A percentile compares a stretch with the other conserved stretches of the same genome.
phyloP scores from a whole-genome alignment of 2,797 vertebrate genomes.

The Sandelia bainsii region DNA sequence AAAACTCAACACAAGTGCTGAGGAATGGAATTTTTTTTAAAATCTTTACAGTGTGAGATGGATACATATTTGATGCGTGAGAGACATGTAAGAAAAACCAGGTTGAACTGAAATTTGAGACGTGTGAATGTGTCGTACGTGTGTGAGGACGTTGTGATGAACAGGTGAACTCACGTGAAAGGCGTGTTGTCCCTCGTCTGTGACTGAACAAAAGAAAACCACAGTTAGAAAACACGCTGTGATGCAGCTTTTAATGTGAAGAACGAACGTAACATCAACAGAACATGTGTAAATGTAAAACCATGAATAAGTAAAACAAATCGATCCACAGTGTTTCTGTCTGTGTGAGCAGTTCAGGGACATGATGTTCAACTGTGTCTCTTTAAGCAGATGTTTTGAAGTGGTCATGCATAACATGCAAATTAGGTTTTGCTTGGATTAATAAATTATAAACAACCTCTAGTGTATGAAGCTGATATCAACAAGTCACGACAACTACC shows the following conservation, averaged over 20 bases:
- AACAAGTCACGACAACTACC: not conserved
- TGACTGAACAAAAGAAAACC: slow-evolving; percentile 74
- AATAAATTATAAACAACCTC: not conserved
- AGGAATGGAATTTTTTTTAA: too few relatives aligned
- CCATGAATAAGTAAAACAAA: too few relatives aligned
- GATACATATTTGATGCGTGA: too few relatives aligned
- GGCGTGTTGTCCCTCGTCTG: slow-evolving; percentile 91
- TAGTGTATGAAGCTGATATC: not conserved
- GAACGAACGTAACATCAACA: too few relatives aligned
- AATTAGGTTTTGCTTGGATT: not conserved
- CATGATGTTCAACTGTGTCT: not conserved
- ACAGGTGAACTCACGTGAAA: slow-evolving; percentile 89
- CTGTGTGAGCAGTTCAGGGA: not conserved
- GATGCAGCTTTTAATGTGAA: not conserved
- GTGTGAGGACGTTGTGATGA: not conserved
- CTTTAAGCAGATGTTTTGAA: not conserved
- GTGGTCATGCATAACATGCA: not conserved
- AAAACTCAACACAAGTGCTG: not conserved
- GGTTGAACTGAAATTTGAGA: not conserved
- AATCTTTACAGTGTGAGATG: not conserved
- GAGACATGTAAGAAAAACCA: not conserved
- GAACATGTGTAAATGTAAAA: too few relatives aligned
- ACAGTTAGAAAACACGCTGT: slow-evolving; percentile 14
- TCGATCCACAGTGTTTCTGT: not conserved
- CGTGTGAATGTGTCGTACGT: not conserved